phyloP scores from a whole-genome alignment of 2,797 vertebrate genomes.

The Nannoperca obscura region DNA sequence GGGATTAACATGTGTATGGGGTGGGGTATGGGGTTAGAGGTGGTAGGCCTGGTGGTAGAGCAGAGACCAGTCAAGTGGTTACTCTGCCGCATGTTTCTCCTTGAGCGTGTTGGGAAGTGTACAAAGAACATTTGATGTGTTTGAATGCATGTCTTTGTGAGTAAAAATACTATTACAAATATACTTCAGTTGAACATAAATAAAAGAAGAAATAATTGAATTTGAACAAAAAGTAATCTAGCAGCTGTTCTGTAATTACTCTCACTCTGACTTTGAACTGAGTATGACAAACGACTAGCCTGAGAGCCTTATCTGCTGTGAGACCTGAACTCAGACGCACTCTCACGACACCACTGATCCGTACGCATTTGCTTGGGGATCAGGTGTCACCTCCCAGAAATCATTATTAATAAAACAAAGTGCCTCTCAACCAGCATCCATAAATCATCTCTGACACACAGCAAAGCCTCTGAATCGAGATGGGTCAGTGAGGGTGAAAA shows the following conservation, averaged over 20 bases:
- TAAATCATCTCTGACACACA: conserved; percentile 64
- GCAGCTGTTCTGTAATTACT: conserved; percentile 49
- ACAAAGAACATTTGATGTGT: conserved; percentile 5
- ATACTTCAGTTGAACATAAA: neutral
- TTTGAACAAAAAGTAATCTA: conserved; percentile 29
- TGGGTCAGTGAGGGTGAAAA: conserved; percentile 44
- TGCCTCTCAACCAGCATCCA: conserved; percentile 39
- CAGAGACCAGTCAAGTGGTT: conserved; percentile 33
- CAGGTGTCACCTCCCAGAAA: conserved; percentile 72
- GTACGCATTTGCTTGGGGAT: conserved; percentile 65
- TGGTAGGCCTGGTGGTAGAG: conserved; percentile 6
- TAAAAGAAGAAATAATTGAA: conserved; percentile 22
- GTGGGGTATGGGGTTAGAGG: conserved; percentile 36
- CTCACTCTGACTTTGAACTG: conserved; percentile 68
- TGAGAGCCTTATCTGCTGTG: conserved; percentile 56
- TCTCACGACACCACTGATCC: conserved; percentile 64
- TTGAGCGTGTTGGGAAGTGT: neutral
- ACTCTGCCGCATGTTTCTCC: neutral
- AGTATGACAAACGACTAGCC: conserved; percentile 65
- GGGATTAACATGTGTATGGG: conserved; percentile 68
- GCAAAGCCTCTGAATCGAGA: conserved; percentile 54
- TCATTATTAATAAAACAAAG: conserved; percentile 71
- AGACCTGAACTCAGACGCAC: conserved; percentile 60
- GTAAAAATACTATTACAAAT: conserved; percentile 3
- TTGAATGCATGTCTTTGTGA: neutral